Base-by-base conservation (phyloP, 2,797 vertebrate genomes). In the Tiaroga cobitis region DNA sequence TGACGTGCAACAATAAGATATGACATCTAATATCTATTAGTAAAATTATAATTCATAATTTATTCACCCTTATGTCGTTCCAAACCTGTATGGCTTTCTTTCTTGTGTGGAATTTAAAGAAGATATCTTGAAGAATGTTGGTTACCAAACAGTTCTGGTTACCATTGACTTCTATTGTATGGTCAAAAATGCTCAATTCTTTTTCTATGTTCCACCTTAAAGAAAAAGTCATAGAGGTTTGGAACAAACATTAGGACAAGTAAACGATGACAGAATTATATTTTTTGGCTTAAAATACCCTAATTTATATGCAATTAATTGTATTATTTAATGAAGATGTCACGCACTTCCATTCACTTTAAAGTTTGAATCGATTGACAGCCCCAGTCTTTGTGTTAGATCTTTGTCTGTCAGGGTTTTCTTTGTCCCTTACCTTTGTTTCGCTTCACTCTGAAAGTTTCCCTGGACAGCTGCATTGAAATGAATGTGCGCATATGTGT, bases 371-470 rank as follows among this genome's bases (percentile, higher is more conserved):
- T 72, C 10, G 39, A 72, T 56, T 34, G 74, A 59, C 32, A 76
- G 59, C 19, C 21, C 8, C 24, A 59, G 16, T 46, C 18, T 39
- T 54, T 69, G 26, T 41, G 41, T 63, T 63, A 3, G 37, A 73
- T 75, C 73, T 81, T 59, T 72, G 37, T 34, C 56, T 39, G 59
- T 39, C 74, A 34, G 43, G 41, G 11, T 56, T 61, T 84, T 61
- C 75, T 70, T 79, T 70, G 49, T 76, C n/a, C 49, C n/a, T 43
- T 74, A 82, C 77, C 67, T 74, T 87, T 65, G 34, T 68, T 80
- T 51, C 81, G 34, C 76, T 86, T 87, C 92, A 92, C 90, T 92
- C 90, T 29, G 85, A 46, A 67, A 86, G 67, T 87, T 74, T 78
- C 11, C 37, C 65, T 82, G 82, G 84, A 82, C 82, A 77, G 78